Conservation (phyloP, 2,888 invertebrate genomes). For the Andrena chrysosceles region DNA sequence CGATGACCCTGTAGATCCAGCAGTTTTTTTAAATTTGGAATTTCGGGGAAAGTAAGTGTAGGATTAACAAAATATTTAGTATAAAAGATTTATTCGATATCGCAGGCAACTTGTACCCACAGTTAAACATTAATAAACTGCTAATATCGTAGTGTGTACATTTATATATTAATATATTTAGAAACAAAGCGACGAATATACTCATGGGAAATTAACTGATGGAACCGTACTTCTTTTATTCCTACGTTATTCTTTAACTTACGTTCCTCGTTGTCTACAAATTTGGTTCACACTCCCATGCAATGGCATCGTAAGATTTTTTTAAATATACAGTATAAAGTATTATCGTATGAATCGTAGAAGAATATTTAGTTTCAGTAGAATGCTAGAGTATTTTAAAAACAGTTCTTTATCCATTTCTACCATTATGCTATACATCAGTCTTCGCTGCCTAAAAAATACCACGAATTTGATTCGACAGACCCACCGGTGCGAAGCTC, state of each 20-base stretch:
- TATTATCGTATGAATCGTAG: neutral
- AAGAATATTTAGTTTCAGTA: neutral
- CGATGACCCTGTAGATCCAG: no score
- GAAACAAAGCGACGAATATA: conserved; percentile 6
- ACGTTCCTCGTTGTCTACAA: neutral
- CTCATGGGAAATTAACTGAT: neutral
- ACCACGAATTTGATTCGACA: conserved; percentile 2
- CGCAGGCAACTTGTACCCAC: neutral
- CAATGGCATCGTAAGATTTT: conserved; percentile 27
- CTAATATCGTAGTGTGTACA: conserved; percentile 1
- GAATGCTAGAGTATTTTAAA: neutral
- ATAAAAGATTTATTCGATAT: conserved; percentile 10
- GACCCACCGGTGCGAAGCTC: conserved; percentile 1
- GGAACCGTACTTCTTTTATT: neutral
- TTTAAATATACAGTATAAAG: neutral
- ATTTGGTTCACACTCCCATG: conserved; percentile 16
- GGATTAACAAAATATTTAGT: neutral
- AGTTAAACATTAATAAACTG: neutral
- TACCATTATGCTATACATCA: conserved; percentile 39
- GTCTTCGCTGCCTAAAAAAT: conserved; percentile 42
- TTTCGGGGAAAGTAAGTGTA: neutral
- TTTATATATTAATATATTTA: neutral
- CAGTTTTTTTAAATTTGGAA: neutral
- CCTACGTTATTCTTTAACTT: neutral
- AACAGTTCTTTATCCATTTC: conserved; percentile 11